Base-by-base conservation (phyloP, 2,888 invertebrate genomes). In the Euzetes globulus region DNA sequence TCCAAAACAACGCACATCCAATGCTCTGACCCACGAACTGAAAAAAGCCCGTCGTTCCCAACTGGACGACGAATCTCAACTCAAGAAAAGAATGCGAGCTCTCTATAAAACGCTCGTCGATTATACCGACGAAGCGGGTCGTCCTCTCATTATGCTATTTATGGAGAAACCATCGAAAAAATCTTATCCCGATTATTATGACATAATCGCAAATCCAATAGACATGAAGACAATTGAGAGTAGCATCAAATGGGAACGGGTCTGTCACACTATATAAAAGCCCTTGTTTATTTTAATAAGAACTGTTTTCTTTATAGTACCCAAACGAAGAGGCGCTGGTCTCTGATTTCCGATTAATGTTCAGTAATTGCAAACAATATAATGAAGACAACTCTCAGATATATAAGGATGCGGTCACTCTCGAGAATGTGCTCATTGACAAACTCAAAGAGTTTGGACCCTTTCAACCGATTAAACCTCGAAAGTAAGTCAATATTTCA, bases 111-210 rank as follows among this genome's bases (percentile, higher is more conserved):
- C 82, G 27, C 80, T 85, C n/a, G 80, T 81, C 79, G 83, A 84
- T 74, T 83, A 81, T 78, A 80, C 80, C 77, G 88, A 87, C 79
- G 87, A 87, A 58, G 90, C 90, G 79, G 92, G 91, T 0, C 86
- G 97, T 17, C 89, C 91, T 79, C 91, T 94, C 0, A 91, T 95
- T 86, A 85, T 92, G 75, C 88, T 93, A 79, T 99, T 99, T 82
- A 91, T 97, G 91, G 94, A 94, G 82, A 92, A 96, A 81, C 98
- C 99, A 0, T 94, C 94, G 37, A 91, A 91, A 82, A 94, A 95
- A 81, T 85, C 93, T 45, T 97, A 97, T 82, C 94, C 96, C 0
- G 94, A 94, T 82, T 97, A 97, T 82, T 97, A 96, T 83, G 91
- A 91, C 83, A 90, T 97, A 1, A 97, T 97, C 77, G 88, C 90